Conservation (phyloP, 2,113 vertebrate genomes). For the crab-eating macaque (Macaca fascicularis) region DNA sequence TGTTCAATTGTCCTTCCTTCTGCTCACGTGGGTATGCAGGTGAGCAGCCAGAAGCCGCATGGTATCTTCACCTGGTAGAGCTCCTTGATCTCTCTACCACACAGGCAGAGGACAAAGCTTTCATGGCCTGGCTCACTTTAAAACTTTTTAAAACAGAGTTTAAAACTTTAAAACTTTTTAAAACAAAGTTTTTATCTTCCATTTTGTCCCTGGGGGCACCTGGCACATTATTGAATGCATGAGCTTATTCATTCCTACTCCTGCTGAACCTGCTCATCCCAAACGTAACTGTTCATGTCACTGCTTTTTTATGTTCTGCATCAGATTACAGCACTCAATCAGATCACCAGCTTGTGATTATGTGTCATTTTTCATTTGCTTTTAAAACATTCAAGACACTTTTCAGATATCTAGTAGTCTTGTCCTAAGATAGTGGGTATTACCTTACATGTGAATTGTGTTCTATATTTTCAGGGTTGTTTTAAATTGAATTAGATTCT, state of each 20-base stretch:
- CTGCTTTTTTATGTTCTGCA: background rate
- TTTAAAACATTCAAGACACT: constrained; percentile 15
- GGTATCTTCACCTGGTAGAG: background rate
- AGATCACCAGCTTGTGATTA: background rate
- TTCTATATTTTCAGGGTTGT: background rate
- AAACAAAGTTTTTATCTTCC: background rate
- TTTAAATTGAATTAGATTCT: constrained; percentile 13
- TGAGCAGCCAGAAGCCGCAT: background rate
- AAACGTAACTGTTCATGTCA: background rate
- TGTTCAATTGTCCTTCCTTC: background rate
- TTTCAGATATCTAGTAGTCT: background rate
- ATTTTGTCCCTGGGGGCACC: background rate
- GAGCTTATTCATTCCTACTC: background rate
- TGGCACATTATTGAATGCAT: background rate
- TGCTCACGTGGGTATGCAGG: background rate
- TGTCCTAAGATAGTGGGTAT: background rate
- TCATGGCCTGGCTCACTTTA: background rate
- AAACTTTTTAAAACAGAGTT: background rate
- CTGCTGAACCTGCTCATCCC: background rate
- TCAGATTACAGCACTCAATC: background rate
- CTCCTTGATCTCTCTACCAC: background rate
- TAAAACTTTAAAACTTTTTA: background rate
- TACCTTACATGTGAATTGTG: background rate
- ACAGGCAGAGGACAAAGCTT: background rate
- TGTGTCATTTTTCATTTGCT: constrained; percentile 34